Conservation (phyloP, 2,888 invertebrate genomes). For the Ochropleura plecta region DNA sequence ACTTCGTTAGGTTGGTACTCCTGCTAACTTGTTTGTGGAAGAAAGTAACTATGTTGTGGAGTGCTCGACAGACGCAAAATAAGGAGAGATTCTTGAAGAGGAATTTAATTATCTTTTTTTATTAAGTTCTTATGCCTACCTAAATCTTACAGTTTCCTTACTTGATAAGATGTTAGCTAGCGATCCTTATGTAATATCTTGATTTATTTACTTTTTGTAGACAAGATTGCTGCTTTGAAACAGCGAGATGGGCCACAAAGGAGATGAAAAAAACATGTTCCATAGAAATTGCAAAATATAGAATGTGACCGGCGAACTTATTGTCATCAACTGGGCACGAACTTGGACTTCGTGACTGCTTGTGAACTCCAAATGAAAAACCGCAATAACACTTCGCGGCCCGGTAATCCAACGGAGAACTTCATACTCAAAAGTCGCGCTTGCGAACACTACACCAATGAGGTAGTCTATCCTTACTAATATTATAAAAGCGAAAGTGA, state of each 20-base stretch:
- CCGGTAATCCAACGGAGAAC: no score
- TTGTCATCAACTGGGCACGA: no score
- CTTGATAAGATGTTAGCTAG: neutral
- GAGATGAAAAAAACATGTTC: neutral
- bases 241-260: neutral
- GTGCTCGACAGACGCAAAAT: slow-evolving; percentile 10
- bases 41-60: slow-evolving; percentile 10
- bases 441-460: no score
- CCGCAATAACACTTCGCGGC: no score
- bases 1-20: slow-evolving; percentile 47
- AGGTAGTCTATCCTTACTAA: no score
- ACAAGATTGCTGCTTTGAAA: neutral
- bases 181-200: neutral
- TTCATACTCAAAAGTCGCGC: no score
- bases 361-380: no score
- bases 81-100: slow-evolving; percentile 1
- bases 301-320: neutral
- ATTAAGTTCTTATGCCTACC: neutral
- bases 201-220: neutral
- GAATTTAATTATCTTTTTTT: slow-evolving; percentile 37
- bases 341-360: no score
- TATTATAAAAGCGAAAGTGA: no score
- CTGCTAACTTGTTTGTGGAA: slow-evolving; percentile 31
- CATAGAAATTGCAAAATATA: neutral
- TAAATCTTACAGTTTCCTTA: slow-evolving; percentile 7